Conservation (phyloP, 2,113 vertebrate genomes). For the Nicator chloris region DNA sequence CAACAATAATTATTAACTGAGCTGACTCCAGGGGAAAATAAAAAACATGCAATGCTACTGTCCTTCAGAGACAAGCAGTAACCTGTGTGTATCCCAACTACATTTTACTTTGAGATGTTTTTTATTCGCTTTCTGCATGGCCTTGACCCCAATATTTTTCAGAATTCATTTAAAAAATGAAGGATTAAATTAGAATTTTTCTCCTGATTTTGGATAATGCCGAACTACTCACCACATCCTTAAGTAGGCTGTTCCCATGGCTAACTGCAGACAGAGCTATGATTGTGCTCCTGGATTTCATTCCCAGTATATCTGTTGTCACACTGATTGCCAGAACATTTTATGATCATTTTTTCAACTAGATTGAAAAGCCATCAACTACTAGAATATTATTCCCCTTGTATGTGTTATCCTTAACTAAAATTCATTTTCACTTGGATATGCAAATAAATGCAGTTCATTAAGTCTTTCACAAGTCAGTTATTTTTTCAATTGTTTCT, state of each 20-base stretch:
- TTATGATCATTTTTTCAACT: background rate
- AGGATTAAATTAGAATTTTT: background rate
- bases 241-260: background rate
- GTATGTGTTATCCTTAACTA: background rate
- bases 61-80: background rate
- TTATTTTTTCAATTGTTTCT: background rate
- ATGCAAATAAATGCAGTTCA: background rate
- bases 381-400: background rate
- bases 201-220: background rate
- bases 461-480: background rate
- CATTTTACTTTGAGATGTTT: background rate
- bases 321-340: background rate
- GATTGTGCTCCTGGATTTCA: background rate
- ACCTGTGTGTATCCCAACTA: background rate
- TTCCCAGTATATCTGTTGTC: background rate
- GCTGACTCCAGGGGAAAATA: background rate
- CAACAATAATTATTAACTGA: constrained; percentile 9
- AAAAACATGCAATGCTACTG: background rate
- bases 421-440: background rate
- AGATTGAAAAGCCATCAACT: background rate
- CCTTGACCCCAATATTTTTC: background rate
- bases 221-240: background rate
- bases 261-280: background rate
- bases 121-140: background rate
- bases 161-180: background rate